These are phyloP conservation scores for Noctua pronuba DNA, from an alignment of 2,888 invertebrate species.

Conservation along the genomic window DNA sequence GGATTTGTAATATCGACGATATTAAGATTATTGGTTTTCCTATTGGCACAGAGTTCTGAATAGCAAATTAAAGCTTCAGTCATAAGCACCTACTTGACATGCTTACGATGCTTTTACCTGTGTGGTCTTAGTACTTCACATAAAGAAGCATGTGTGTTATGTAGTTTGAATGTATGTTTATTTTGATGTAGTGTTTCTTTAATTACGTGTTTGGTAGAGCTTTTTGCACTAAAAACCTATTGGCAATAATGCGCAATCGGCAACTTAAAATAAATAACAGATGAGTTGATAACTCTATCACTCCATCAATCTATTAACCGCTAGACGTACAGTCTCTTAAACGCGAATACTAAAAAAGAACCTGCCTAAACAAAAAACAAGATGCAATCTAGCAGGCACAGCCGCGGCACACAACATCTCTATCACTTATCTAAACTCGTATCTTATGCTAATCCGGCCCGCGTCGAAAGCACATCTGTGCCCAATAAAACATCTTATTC, in stretches of 20 bases:
- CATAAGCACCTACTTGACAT: constrained; percentile 39
- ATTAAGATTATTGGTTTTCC: constrained; percentile 27
- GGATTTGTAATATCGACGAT: constrained; percentile 10
- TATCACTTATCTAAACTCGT: constrained; percentile 54
- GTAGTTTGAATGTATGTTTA: background rate
- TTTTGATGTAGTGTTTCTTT: constrained; percentile 8
- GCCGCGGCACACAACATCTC: constrained; percentile 33
- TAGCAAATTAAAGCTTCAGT: constrained; percentile 42
- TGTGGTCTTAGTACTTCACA: background rate
- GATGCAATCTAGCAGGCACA: constrained; percentile 25
- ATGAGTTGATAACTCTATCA: background rate
- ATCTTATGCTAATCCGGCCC: constrained; percentile 58
- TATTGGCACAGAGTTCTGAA: constrained; percentile 26
- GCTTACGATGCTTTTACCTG: constrained; percentile 22
- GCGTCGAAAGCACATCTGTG: constrained; percentile 47
- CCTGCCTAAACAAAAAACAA: constrained; percentile 1
- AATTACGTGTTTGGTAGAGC: background rate
- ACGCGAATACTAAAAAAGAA: constrained; percentile 1
- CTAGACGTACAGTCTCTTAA: background rate
- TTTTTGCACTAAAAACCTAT: background rate
- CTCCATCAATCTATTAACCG: constrained; percentile 1
- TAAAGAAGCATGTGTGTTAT: background rate
- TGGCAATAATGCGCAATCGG: background rate
- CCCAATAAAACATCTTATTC: constrained; percentile 53
- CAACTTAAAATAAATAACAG: background rate